A percentile compares a stretch with the other conserved stretches of the same genome.
Conservation (phyloP, 2,113 vertebrate species). For the Tragelaphus buxtoni region DNA sequence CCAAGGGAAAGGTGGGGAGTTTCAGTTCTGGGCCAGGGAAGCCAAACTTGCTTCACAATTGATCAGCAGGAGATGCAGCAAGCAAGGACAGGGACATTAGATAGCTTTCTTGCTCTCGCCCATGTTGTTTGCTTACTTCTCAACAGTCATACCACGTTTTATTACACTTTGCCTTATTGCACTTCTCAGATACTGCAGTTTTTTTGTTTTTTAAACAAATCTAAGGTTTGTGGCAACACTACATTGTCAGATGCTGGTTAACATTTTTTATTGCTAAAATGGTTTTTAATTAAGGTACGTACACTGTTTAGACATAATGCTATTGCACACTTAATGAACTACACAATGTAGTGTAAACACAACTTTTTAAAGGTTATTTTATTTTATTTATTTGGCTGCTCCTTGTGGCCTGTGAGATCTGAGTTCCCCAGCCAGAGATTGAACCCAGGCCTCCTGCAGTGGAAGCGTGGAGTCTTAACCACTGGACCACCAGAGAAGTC, state of each 20-base stretch:
- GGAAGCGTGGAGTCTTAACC: not conserved
- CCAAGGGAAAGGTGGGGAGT: not conserved
- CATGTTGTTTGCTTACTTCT: not conserved
- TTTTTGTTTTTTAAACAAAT: not conserved
- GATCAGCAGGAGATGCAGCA: not conserved
- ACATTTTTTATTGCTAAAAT: not conserved
- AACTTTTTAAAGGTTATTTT: not conserved
- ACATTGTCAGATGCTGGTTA: not conserved
- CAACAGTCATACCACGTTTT: not conserved
- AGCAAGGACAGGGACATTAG: fast-evolving
- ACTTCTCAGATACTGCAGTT: not conserved
- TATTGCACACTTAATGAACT: not conserved
- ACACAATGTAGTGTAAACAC: not conserved
- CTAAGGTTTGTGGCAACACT: not conserved
- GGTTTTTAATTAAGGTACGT: not conserved
- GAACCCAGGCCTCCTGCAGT: not conserved
- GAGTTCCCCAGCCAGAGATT: not conserved
- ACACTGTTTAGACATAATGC: not conserved
- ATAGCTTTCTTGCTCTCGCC: not conserved
- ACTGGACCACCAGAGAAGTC: not conserved
- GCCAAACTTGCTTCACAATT: not conserved
- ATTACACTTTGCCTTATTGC: not conserved
- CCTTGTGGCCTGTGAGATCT: not conserved
- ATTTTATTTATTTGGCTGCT: not conserved
- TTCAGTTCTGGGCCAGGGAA: not conserved